Base-by-base conservation (phyloP, 2,113 vertebrate species). In the Myocastor coypus region DNA sequence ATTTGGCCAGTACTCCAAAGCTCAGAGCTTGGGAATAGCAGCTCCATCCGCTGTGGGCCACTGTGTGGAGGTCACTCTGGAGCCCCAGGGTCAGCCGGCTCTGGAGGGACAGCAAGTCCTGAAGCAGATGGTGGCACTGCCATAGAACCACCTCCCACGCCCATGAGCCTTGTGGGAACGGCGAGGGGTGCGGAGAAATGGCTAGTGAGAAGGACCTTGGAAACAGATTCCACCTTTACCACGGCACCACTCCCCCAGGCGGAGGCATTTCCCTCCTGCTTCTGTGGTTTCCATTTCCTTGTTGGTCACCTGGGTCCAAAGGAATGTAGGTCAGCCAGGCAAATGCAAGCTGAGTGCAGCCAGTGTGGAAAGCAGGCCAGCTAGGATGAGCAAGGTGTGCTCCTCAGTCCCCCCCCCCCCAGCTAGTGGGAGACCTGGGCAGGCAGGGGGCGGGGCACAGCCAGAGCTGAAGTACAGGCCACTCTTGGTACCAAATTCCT, bases 211-310 rank as follows among this genome's bases (percentile, higher is more conserved):
- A 86, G 78, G 78, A 52, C 40, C 80, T 92, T 57, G 80, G 90
- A 91, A 71, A 89, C 46, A 71, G 34, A 89, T 2, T 5, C 4
- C 5, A 73, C 50, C 68, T 22, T 17, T 8, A 40, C 30, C 40
- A 34, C 68, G 4, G 55, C 16, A 0, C 16, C 46, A 50, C 46
- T 75, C 22, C 50, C n/a, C 6, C 12, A 37, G 64, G 77, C 68
- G 75, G 55, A 24, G 63, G 57, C 46, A 22, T 19, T 82, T 59
- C 69, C 59, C 82, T 73, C 71, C 84, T 26, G 10, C 16, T 57
- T 89, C 87, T 80, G 37, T 3, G 87, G 89, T 40, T 87, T 96
- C 88, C 69, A 22, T 64, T 93, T 97, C 90, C 87, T 87, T 50
- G 34, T 16, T 78, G 81, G 55, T 55, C 91, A 92, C 82, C 88